phyloP scores from a whole-genome alignment of 1,140 invertebrate species.

The Amyelois transitella region DNA sequence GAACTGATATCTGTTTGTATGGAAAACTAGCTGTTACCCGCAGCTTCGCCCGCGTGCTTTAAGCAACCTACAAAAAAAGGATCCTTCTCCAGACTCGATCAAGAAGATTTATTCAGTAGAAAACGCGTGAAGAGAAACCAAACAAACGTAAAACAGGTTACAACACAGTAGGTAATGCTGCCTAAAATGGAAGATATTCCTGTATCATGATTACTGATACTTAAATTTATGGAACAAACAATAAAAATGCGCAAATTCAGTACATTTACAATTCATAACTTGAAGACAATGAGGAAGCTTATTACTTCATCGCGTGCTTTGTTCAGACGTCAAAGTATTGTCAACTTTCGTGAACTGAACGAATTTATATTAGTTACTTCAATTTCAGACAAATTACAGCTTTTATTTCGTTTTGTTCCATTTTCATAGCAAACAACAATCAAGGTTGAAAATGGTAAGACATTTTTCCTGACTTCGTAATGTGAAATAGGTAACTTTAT shows the following conservation, averaged over 20 bases:
- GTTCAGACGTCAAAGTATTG: constrained; percentile 6
- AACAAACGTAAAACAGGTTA: too few relatives aligned
- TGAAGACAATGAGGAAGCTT: constrained; percentile 5
- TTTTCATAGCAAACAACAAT: background rate
- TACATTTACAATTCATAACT: background rate
- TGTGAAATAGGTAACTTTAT: background rate
- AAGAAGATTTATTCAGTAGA: too few relatives aligned
- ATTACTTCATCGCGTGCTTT: constrained; percentile 22
- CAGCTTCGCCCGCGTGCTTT: too few relatives aligned
- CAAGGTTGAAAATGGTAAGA: background rate
- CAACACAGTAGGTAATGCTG: too few relatives aligned
- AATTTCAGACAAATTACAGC: constrained; percentile 8
- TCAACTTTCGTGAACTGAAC: constrained; percentile 12
- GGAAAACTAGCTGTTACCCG: too few relatives aligned
- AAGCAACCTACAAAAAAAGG: too few relatives aligned
- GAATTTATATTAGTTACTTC: constrained; percentile 12
- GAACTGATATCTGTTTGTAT: too few relatives aligned
- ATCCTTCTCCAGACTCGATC: too few relatives aligned
- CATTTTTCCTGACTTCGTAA: background rate
- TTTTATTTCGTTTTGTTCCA: background rate
- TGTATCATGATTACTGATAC: background rate
- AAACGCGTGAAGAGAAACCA: too few relatives aligned
- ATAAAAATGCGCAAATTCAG: background rate
- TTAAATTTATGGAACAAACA: background rate
- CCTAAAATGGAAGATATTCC: too few relatives aligned